A percentile compares a stretch with the other conserved stretches of the same genome.
phyloP scores from a whole-genome alignment of 2,797 vertebrate species.

The Cossypha caffra region DNA sequence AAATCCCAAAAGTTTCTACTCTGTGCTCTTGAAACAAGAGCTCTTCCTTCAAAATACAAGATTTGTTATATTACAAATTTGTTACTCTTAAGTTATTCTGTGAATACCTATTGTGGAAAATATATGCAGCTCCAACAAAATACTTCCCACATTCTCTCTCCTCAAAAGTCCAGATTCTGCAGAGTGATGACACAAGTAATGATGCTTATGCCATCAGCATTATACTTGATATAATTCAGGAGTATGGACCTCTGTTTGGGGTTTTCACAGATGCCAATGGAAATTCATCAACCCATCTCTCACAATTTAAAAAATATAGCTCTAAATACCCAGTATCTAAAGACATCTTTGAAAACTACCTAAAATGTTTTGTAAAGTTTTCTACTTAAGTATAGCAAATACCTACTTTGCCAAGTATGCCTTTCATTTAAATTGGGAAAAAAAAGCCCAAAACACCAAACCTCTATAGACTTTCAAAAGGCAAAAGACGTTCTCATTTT shows the following conservation, averaged over 20 bases:
- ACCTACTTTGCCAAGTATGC: neutral
- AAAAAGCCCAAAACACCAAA: neutral
- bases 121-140: neutral
- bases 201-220: neutral
- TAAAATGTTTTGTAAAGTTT: neutral
- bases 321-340: neutral
- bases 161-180: neutral
- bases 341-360: neutral
- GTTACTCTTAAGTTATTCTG: neutral
- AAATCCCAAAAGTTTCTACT: neutral
- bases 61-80: neutral
- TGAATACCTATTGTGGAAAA: neutral
- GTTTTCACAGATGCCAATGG: neutral
- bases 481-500: neutral
- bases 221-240: neutral
- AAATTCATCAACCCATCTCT: neutral
- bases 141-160: neutral
- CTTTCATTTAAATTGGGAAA: neutral
- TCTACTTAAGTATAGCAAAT: neutral
- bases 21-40: neutral
- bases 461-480: neutral
- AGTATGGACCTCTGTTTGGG: neutral
- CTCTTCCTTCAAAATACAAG: neutral
- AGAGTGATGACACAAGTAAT: neutral
- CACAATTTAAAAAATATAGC: neutral